These are phyloP conservation scores for Scartelaos histophorus DNA, from an alignment of 2,113 vertebrate genomes.

Conservation along the genomic window DNA sequence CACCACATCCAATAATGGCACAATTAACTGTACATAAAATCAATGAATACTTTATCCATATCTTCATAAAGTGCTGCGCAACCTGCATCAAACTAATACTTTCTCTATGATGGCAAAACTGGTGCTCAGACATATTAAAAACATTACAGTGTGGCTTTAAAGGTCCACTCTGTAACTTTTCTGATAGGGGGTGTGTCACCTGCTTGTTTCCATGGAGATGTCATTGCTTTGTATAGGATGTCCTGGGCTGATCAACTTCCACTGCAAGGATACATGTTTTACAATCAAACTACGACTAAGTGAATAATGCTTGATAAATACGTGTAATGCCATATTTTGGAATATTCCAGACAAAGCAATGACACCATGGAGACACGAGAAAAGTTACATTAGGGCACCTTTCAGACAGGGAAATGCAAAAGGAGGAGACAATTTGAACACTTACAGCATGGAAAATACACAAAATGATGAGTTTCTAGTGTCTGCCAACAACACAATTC, in stretches of 20 bases:
- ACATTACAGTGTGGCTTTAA: constrained; percentile 65
- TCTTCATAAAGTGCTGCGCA: constrained; percentile 27
- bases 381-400: too few relatives aligned
- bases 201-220: too few relatives aligned
- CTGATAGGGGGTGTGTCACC: too few relatives aligned
- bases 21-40: constrained; percentile 35
- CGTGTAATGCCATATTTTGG: too few relatives aligned
- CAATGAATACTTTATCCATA: constrained; percentile 37
- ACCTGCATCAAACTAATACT: constrained; percentile 9
- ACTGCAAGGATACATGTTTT: too few relatives aligned
- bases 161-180: too few relatives aligned
- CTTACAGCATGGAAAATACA: constrained; percentile 19
- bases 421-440: background rate
- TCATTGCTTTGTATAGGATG: too few relatives aligned
- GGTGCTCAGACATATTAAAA: constrained; percentile 19
- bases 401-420: constrained; percentile 33
- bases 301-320: too few relatives aligned
- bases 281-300: too few relatives aligned
- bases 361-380: too few relatives aligned
- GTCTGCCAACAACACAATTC: constrained; percentile 49
- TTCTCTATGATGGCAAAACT: constrained; percentile 30
- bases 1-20: constrained; percentile 37
- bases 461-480: constrained; percentile 30
- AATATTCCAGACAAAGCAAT: too few relatives aligned
- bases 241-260: too few relatives aligned